Percentiles rank a stretch among this genome's conserved stretches.
These are phyloP conservation scores for Ranitomeya imitator DNA, from an alignment of 2,113 vertebrate genomes.

Conservation along the genomic window DNA sequence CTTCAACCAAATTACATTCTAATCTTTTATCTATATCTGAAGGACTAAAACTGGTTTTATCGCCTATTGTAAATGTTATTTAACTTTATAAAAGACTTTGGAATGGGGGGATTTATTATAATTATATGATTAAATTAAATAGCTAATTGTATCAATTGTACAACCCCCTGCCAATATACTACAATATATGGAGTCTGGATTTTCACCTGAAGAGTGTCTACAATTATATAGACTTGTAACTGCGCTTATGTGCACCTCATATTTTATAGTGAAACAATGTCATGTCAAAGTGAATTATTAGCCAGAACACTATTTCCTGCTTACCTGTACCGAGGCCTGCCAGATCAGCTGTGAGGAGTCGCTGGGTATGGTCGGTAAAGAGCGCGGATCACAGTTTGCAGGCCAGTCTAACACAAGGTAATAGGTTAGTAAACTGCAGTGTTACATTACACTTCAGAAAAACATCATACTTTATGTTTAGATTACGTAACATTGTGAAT, in stretches of 20 bases:
- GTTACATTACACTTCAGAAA: background rate
- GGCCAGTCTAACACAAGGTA: constrained; percentile 20
- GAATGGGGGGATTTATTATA: too few species aligned
- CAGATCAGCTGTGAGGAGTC: background rate
- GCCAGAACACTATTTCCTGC: background rate
- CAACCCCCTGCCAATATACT: too few species aligned
- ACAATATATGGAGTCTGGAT: too few species aligned
- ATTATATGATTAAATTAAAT: too few species aligned
- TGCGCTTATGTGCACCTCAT: background rate
- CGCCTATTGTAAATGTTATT: too few species aligned
- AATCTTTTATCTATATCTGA: too few species aligned
- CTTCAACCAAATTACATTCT: too few species aligned
- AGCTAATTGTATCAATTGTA: too few species aligned
- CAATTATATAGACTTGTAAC: background rate
- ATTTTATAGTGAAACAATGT: background rate
- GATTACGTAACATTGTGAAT: background rate
- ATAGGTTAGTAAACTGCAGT: background rate
- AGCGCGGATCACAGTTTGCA: constrained; percentile 29
- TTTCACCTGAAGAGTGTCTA: background rate
- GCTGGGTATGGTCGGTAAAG: background rate
- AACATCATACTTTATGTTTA: background rate
- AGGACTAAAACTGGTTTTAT: too few species aligned
- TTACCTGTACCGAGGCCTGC: constrained; percentile 50
- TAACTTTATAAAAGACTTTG: too few species aligned
- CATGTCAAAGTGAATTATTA: background rate